Evolutionary conservation across 2,113 vertebrate species (phyloP), one percentile per base, ranked within the genome.

Genomic region (Corynorhinus townsendii): DNA sequence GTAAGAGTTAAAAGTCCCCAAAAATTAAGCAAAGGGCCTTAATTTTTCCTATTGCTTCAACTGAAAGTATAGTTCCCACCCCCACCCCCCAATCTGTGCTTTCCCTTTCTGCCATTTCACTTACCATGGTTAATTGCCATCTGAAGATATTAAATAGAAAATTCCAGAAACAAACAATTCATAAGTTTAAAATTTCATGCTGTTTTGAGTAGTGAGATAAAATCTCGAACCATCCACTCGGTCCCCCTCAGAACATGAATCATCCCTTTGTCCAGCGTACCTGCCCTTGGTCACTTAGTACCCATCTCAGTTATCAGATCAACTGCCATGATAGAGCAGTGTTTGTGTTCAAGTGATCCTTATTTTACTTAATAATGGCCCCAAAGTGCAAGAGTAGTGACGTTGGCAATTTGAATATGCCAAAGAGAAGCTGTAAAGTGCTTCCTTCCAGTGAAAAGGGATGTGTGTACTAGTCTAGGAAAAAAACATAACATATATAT

Each of bases 21-120:
- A 49, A 87, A 35, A 30, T 92, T 81, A 95, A 88, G 17, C 22
- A 73, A 91, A 81, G 76, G 77, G 47, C 59, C 69, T 96, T 66
- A 2, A 17, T 81, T 82, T 82, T 72, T 79, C 62, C 71, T 66
- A 26, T 87, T 64, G 45, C 66, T 69, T 89, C 73, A n/a, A 40
- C 24, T 26, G 9, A 59, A 87, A 93, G 43, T 54, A 45, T 11
- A 64, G 56, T 20, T 11, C 4, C 5, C 11, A 9, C 9, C 75
- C 30, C 47, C 15, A 62, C 8, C 9, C 75, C 30, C 30, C 15
- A 62, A 45, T 33, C 80, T 45, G 38, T 64, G 80, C 28, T 64
- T 33, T 82, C 35, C 26, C 38, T 82, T 82, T 43, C 56, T 82
- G 30, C 28, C 2, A 28, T 82, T 79, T 83, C 17, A 45, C 38